A percentile compares a stretch with the other conserved stretches of the same genome.
Evolutionary conservation across 2,113 vertebrate genomes (phyloP).

Genomic region (Engystomops pustulosus): DNA sequence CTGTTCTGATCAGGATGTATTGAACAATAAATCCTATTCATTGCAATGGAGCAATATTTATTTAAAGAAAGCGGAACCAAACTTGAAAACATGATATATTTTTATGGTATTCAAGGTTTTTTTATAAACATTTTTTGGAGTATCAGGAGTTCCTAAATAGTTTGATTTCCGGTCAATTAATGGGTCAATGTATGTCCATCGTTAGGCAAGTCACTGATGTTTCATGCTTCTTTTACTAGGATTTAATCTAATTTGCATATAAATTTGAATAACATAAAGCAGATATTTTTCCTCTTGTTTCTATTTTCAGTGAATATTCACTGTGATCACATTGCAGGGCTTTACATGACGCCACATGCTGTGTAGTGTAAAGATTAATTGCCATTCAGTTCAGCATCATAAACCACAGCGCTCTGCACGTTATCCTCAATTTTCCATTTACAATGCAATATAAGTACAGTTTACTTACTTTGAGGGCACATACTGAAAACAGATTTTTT

Average conservation of each 20-base stretch:
- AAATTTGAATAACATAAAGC: constrained; percentile 38
- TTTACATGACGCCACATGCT: constrained; percentile 40
- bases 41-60: no score
- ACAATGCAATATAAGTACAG: constrained; percentile 17
- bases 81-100: no score
- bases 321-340: constrained; percentile 18
- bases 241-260: constrained; percentile 59
- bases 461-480: constrained; percentile 34
- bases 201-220: not conserved
- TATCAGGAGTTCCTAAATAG: no score
- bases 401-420: constrained; percentile 59
- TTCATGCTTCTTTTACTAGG: not conserved
- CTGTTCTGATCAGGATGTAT: no score
- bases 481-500: constrained; percentile 34
- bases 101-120: no score
- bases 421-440: constrained; percentile 58
- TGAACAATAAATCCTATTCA: no score
- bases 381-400: constrained; percentile 60
- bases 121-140: no score
- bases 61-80: no score
- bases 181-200: not conserved
- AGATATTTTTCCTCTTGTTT: constrained; percentile 18
- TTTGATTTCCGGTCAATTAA: not conserved
- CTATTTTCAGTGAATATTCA: constrained; percentile 44
- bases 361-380: constrained; percentile 63